Conservation (phyloP, 2,113 vertebrate genomes). For the Erinaceus europaeus region DNA sequence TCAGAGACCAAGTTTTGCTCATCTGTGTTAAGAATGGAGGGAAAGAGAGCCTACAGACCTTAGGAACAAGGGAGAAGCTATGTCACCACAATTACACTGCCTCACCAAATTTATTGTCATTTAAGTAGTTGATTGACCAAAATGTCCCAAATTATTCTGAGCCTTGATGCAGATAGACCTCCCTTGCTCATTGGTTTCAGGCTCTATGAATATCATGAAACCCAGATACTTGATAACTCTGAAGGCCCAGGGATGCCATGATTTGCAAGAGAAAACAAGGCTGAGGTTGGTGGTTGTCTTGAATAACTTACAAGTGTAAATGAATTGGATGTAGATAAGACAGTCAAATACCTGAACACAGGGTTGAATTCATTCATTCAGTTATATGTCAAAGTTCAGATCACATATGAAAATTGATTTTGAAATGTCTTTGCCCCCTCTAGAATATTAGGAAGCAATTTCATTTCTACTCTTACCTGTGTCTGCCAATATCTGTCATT, state of each 20-base stretch:
- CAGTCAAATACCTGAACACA: neutral
- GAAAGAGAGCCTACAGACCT: neutral
- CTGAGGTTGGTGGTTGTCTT: neutral
- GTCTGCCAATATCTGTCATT: neutral
- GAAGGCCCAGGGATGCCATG: neutral
- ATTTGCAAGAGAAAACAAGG: neutral
- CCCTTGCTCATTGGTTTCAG: neutral
- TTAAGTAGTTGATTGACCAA: neutral
- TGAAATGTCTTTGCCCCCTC: neutral
- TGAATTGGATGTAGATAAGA: neutral
- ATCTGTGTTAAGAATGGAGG: neutral
- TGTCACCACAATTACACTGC: neutral
- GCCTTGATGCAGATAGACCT: neutral
- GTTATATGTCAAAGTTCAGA: constrained; percentile 1
- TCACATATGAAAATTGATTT: neutral
- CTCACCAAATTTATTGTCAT: neutral
- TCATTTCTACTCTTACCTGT: neutral
- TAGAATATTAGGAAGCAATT: neutral
- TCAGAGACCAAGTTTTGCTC: neutral
- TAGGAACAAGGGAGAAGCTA: neutral
- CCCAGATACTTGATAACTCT: neutral
- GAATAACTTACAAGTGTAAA: constrained; percentile 17
- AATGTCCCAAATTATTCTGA: neutral
- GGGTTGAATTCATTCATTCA: neutral
- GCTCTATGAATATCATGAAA: neutral